Evolutionary conservation across 2,113 vertebrate genomes (phyloP).

Genomic region (Peromyscus leucopus): DNA sequence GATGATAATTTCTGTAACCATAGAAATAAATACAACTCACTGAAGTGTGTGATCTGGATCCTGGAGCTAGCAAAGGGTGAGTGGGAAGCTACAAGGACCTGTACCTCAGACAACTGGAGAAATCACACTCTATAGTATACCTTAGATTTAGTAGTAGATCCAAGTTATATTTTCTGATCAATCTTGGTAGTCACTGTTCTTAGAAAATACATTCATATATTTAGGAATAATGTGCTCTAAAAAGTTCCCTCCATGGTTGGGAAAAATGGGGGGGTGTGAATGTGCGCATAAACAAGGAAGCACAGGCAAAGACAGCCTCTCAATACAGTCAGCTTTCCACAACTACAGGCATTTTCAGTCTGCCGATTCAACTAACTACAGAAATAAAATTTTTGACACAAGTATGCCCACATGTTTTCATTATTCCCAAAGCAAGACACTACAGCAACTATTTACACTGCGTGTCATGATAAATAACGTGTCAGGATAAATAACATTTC

Average conservation of each 20-base stretch:
- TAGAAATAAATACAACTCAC: neutral
- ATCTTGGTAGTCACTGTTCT: neutral
- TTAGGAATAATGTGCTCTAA: neutral
- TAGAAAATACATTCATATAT: neutral
- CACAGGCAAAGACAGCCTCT: neutral
- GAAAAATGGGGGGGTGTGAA: neutral
- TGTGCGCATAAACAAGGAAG: neutral
- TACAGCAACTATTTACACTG: neutral
- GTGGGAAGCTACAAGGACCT: neutral
- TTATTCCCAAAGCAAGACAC: neutral
- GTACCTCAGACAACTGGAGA: neutral
- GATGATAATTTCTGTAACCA: neutral
- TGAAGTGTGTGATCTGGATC: neutral
- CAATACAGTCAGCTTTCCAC: neutral
- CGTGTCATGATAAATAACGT: neutral
- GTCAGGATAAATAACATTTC: neutral
- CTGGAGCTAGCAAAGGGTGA: neutral
- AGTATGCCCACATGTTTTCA: neutral
- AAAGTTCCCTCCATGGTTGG: neutral
- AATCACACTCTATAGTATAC: neutral
- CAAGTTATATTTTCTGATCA: neutral
- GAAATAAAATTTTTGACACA: neutral
- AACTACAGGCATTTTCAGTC: neutral
- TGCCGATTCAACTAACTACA: neutral
- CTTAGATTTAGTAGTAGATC: neutral